Base-by-base conservation (phyloP, 2,113 vertebrate species). In the Cynopterus brachyotis region DNA sequence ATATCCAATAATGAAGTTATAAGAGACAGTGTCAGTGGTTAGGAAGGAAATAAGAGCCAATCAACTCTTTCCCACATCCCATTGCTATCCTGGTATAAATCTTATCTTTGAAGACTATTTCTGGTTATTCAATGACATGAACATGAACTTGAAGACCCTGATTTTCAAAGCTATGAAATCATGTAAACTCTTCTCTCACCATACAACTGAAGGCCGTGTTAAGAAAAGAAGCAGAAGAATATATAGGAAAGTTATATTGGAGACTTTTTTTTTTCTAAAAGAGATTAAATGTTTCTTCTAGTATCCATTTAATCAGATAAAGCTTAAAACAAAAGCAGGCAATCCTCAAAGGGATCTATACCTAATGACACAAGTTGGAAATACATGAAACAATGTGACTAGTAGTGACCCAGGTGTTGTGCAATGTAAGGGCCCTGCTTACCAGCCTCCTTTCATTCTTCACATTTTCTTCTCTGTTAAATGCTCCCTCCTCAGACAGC, bases 131-230 rank as follows among this genome's bases (percentile, higher is more conserved):
- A 94, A 80, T 42, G 42, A 75, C 11, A 62, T 32, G 4, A 22
- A 30, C 24, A 19, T 55, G 47, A 4, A 8, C 22, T 20, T 32
- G 4, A 78, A 66, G 20, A 88, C 9, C 60, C 60, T 81, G 5
- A n/a, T 81, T 89, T 96, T 85, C 89, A 89, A 94, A 97, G 60
- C 30, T 89, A 40, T 95, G n/a, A 79, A 19, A 64, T 92, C 53
- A 22, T 37, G 9, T 69, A 94, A 81, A 28, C n/a, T 28, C 28
- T 55, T 70, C 32, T 59, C 2, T 53, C 37, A 82, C 7, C 3
- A 45, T 75, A 32, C 9, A 67, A 17, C 62, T 50, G 64, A 83
- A 96, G 40, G 13, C 35, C n/a, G 73, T 8, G 5, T 70, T 59
- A 89, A 30, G 75, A 62, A 92, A 92, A 90, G 19, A 86, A 90